These are phyloP conservation scores for Drosophila saltans DNA, from an alignment of 1,140 invertebrate species.

Conservation along the genomic window DNA sequence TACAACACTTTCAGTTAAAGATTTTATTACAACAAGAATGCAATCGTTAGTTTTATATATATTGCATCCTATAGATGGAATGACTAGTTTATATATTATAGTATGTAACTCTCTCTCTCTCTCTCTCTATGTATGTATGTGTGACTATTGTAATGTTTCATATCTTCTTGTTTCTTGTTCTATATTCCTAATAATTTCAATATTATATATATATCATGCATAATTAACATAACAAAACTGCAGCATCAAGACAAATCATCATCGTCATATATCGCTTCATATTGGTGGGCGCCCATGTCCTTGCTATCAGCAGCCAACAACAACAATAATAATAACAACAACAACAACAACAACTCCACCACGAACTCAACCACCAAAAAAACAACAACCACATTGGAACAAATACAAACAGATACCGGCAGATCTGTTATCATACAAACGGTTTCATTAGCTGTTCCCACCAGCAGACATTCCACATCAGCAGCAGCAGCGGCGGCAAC, in stretches of 20 bases:
- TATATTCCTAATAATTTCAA: slow-evolving; percentile 28
- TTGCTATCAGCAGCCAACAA: slow-evolving; percentile 45
- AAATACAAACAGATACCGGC: slow-evolving; percentile 18
- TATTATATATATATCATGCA: slow-evolving; percentile 12
- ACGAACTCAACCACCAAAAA: background rate
- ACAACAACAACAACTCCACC: slow-evolving; percentile 35
- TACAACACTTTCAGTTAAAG: too few relatives aligned
- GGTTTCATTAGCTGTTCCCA: slow-evolving; percentile 48
- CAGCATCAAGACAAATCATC: slow-evolving; percentile 69
- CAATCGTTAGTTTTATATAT: too few relatives aligned
- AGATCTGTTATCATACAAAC: slow-evolving; percentile 32
- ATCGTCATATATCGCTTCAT: slow-evolving; percentile 70
- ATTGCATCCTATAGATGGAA: background rate
- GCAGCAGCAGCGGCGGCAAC: slow-evolving; percentile 2
- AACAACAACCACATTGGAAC: slow-evolving; percentile 13
- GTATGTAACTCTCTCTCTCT: too few relatives aligned
- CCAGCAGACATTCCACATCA: slow-evolving; percentile 23
- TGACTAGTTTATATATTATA: background rate
- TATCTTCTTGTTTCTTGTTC: slow-evolving; percentile 52
- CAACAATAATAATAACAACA: slow-evolving; percentile 34
- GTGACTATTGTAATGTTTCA: slow-evolving; percentile 46
- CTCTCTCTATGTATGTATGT: slow-evolving; percentile 4
- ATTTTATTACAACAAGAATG: too few relatives aligned
- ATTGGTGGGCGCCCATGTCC: slow-evolving; percentile 65
- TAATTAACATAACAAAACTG: slow-evolving; percentile 24